Base-by-base conservation (phyloP, 2,113 vertebrate genomes). In the Noctilio leporinus region DNA sequence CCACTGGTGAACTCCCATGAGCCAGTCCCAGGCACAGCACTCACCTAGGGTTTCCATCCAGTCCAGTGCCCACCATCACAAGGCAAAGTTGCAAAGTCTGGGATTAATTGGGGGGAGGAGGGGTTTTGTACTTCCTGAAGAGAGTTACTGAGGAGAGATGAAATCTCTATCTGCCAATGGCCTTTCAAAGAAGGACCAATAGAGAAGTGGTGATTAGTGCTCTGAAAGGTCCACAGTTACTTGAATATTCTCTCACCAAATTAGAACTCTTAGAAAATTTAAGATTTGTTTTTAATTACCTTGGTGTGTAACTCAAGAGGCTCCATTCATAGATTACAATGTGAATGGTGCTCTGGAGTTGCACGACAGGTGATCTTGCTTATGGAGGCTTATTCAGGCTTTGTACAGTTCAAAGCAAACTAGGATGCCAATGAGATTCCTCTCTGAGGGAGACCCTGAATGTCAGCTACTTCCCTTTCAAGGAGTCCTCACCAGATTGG, bases 391-490 rank as follows among this genome's bases (percentile, higher is more conserved):
- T 73, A 67, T 91, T 75, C 24, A 67, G 35, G 64, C 89, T 75
- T 90, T 94, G 45, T 45, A 69, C 16, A 55, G 40, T n/a, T 93
- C 55, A 69, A 67, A 95, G 20, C 22, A 53, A 49, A 82, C 16
- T 33, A 47, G 17, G 47, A 28, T 30, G 10, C 64, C 89, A 30
- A 19, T 64, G 26, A 20, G 40, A 85, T 38, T 85, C 76, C 82
- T 82, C 49, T 94, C 19, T 43, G 55, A 77, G 64, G 73, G 47
- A 81, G 84, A 86, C 6, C 38, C 75, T 49, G 64, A 38, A 45
- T 64, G 84, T 62, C 87, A 89, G 86, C 83, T 93, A 89, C 83
- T 93, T 88, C 78, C 88, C 91, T 82, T 59, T 80, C 67, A 88
- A 73, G 83, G 67, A 78, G 24, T 86, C 69, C 86, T 91, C n/a